Base-by-base conservation (phyloP, 2,888 invertebrate genomes). In the Melipona beecheii region DNA sequence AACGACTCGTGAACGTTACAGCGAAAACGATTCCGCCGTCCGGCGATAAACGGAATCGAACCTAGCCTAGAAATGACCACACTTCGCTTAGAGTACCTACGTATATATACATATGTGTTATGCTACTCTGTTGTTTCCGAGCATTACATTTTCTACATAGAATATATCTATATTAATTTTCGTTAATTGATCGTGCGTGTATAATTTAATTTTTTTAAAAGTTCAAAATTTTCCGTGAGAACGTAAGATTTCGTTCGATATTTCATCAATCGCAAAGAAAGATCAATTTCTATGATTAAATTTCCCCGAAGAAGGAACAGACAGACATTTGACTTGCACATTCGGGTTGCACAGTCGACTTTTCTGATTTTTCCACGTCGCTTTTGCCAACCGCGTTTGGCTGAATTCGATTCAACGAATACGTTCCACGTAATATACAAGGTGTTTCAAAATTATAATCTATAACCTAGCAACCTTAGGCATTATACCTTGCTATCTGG, bases 381-480 rank as follows among this genome's bases (percentile, higher is more conserved):
- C 62, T 31, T 73, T 43, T 27, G 9, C 4, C 50, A n/a, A 62
- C 27, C 11, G 72, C 50, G n/a, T 73, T 62, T 31, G 54, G 4
- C 75, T 60, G 60, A 52, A 56, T 52, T 58, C 58, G 58, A 76
- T 74, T 66, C 69, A 64, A 64, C 68, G 72, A 71, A 58, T 74
- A 24, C 54, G 36, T 60, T 75, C 50, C 62, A 27, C 52, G 77
- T 24, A n/a, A 56, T 5, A 36, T 70, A 70, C 19, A 69, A 27
- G 27, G 50, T 15, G 52, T 52, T 69, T 69, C 52, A 68, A 19
- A 68, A 50, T 11, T 21, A 56, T 21, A 19, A 24, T 11, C 13
- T 11, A 43, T 43, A 4, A 64, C 21, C 64, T 31, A 31, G 64
- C 5, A 31, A 13, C 31, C 2, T 64, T 36, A 43, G 43, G 43